A percentile compares a stretch with the other conserved stretches of the same genome.
phyloP scores from a whole-genome alignment of 2,113 vertebrate genomes.

The Tympanuchus pallidicinctus region DNA sequence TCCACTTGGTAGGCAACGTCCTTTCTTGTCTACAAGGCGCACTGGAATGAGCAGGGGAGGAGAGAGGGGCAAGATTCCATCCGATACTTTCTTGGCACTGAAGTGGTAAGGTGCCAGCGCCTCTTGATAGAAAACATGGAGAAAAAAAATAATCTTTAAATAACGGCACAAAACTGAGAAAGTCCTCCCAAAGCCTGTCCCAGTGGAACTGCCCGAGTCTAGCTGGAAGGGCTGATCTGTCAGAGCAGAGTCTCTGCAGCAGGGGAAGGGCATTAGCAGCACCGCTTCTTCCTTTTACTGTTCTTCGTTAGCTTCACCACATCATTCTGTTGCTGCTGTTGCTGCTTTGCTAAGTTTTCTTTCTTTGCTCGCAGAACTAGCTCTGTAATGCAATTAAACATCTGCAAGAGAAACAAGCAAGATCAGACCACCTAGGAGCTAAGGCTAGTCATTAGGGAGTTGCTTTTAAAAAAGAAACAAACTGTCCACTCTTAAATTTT shows the following conservation, averaged over 20 bases:
- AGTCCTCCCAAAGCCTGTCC: constrained; percentile 78
- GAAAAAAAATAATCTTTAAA: constrained; percentile 83
- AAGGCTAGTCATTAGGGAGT: background rate
- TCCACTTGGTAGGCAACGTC: constrained; percentile 80
- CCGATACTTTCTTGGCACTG: constrained; percentile 83
- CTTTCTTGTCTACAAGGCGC: constrained; percentile 76
- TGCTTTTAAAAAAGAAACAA: background rate
- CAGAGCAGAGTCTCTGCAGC: constrained; percentile 79
- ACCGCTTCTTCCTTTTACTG: constrained; percentile 98
- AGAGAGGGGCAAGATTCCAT: constrained; percentile 69
- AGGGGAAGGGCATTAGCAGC: constrained; percentile 87
- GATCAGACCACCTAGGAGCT: background rate
- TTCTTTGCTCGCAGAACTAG: constrained; percentile 97
- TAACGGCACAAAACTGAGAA: constrained; percentile 82
- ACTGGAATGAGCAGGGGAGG: constrained; percentile 72
- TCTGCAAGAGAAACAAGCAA: constrained; percentile 82
- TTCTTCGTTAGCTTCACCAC: constrained; percentile 98
- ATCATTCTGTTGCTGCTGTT: constrained; percentile 97
- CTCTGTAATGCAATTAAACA: constrained; percentile 99
- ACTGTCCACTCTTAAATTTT: background rate
- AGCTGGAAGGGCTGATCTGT: constrained; percentile 74
- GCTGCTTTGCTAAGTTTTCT: constrained; percentile 95
- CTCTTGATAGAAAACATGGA: constrained; percentile 81
- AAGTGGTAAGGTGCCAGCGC: constrained; percentile 76
- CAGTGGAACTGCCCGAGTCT: constrained; percentile 70